A percentile compares a stretch with the other conserved stretches of the same genome.
Evolutionary conservation across 2,888 invertebrate species (phyloP).

Genomic region (Limnephilus marmoratus): DNA sequence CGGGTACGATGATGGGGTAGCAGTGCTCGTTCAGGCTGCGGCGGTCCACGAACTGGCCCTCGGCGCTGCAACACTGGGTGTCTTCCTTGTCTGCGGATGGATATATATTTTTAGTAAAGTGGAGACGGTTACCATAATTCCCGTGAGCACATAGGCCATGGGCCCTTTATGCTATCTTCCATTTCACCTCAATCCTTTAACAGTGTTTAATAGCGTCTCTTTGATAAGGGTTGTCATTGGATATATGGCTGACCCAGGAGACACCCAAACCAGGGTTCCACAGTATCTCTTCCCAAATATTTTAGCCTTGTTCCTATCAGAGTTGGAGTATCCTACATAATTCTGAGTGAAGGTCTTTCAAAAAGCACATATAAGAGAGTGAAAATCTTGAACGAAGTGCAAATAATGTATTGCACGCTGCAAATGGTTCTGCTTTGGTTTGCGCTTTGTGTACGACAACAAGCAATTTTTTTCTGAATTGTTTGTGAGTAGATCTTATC

Average conservation of each 20-base stretch:
- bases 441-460: background rate
- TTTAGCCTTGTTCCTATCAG: too few species aligned
- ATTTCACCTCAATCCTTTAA: background rate
- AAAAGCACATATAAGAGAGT: background rate
- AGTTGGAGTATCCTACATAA: too few species aligned
- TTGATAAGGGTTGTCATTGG: too few species aligned
- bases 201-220: too few species aligned
- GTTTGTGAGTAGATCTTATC: background rate
- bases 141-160: too few species aligned
- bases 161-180: background rate
- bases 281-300: too few species aligned
- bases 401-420: background rate
- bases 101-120: background rate
- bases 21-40: constrained; percentile 72
- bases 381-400: background rate
- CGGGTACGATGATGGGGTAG: constrained; percentile 77
- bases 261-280: too few species aligned
- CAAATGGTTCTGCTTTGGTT: too few species aligned
- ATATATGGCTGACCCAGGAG: too few species aligned
- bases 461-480: background rate
- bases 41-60: constrained; percentile 76
- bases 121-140: background rate
- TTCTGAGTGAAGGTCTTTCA: background rate
- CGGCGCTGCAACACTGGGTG: constrained; percentile 80
- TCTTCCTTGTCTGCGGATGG: constrained; percentile 76